A percentile compares a stretch with the other conserved stretches of the same genome.
Evolutionary conservation across 2,113 vertebrate genomes (phyloP).

Genomic region (Carassius auratus): DNA sequence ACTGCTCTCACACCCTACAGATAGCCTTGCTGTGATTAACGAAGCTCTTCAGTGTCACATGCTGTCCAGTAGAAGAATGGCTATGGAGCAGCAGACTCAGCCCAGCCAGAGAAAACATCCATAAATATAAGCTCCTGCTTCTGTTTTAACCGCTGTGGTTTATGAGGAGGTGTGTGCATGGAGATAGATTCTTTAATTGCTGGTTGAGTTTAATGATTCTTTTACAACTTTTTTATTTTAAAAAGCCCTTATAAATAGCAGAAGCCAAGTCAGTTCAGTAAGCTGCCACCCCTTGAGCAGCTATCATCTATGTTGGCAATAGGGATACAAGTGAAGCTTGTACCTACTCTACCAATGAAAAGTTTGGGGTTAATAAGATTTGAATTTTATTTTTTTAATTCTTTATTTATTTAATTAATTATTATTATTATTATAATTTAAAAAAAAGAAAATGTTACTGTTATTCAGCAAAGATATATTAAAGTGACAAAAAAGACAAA

Average conservation of each 20-base stretch:
- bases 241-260: background rate
- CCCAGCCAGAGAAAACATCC: constrained; percentile 49
- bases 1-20: constrained; percentile 21
- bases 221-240: constrained; percentile 14
- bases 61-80: constrained; percentile 32
- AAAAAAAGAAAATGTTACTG: background rate
- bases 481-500: background rate
- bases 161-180: constrained; percentile 32
- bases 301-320: background rate
- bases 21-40: constrained; percentile 29
- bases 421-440: background rate
- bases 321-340: background rate
- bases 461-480: background rate
- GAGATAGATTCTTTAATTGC: background rate
- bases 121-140: constrained; percentile 34
- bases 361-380: background rate
- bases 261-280: background rate
- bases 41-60: constrained; percentile 9
- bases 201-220: constrained; percentile 17
- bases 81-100: constrained; percentile 1
- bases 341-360: background rate
- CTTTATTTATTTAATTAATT: no score
- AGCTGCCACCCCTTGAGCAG: background rate
- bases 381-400: no score
- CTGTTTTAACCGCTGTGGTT: constrained; percentile 49